Conservation (phyloP, 2,113 vertebrate species). For the Cisticola juncidis region DNA sequence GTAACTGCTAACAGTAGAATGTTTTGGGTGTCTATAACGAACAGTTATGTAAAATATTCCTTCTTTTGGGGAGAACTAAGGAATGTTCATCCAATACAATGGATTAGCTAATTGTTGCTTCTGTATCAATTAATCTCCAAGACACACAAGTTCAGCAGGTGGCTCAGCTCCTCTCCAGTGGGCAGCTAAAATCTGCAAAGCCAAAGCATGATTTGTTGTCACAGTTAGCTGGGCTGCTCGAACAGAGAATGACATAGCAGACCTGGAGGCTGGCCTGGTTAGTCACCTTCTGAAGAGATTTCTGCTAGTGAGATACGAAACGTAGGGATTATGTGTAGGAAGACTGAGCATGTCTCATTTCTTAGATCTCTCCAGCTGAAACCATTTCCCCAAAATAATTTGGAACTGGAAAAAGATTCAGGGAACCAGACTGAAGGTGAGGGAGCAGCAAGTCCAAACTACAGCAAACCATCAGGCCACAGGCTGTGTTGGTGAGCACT, state of each 20-base stretch:
- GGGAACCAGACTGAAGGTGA: not conserved
- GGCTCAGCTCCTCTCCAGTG: not conserved
- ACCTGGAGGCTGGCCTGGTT: not conserved
- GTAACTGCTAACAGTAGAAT: constrained; percentile 58
- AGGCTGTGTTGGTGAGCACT: not conserved
- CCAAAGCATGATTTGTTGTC: not conserved
- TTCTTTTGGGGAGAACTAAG: constrained; percentile 49
- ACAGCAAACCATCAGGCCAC: not conserved
- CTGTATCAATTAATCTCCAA: not conserved
- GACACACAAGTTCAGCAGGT: not conserved
- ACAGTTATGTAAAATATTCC: constrained; percentile 55
- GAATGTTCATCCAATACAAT: not conserved
- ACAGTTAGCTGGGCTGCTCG: not conserved
- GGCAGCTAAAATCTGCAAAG: constrained; percentile 1
- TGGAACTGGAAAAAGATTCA: not conserved
- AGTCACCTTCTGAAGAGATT: not conserved
- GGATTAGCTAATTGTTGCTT: not conserved
- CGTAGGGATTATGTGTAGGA: not conserved
- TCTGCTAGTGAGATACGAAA: not conserved
- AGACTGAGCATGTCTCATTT: not conserved
- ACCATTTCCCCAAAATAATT: not conserved
- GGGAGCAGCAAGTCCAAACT: not conserved
- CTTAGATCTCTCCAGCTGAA: not conserved
- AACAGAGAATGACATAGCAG: not conserved
- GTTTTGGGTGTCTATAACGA: constrained; percentile 55